Evolutionary conservation across 2,888 invertebrate species (phyloP).

Genomic region (Ernsta delagoae): DNA sequence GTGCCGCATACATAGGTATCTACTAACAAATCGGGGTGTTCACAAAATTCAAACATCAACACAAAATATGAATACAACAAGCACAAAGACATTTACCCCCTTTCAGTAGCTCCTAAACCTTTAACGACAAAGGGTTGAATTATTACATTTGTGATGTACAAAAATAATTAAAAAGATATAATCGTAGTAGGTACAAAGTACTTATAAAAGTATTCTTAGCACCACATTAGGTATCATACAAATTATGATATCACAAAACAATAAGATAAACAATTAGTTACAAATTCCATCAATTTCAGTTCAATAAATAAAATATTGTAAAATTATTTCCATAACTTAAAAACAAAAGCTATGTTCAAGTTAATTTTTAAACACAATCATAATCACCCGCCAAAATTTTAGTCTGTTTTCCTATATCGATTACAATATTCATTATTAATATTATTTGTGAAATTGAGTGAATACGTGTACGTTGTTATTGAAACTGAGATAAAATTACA

Average conservation of each 20-base stretch:
- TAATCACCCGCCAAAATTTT: slow-evolving; percentile 16
- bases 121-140: slow-evolving; percentile 8
- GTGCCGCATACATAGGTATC: slow-evolving; percentile 75
- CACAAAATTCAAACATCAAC: slow-evolving; percentile 66
- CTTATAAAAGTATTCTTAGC: slow-evolving; percentile 45
- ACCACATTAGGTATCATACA: slow-evolving; percentile 42
- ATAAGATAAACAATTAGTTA: slow-evolving; percentile 41
- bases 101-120: not conserved
- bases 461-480: slow-evolving; percentile 49
- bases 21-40: slow-evolving; percentile 73
- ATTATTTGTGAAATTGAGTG: slow-evolving; percentile 46
- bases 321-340: slow-evolving; percentile 41
- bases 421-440: slow-evolving; percentile 35
- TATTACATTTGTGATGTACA: too few species aligned
- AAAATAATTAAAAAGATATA: too few species aligned
- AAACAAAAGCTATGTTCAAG: slow-evolving; percentile 36
- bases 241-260: slow-evolving; percentile 44
- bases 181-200: too few species aligned
- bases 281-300: slow-evolving; percentile 40
- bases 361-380: slow-evolving; percentile 26
- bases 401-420: slow-evolving; percentile 30
- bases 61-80: slow-evolving; percentile 60
- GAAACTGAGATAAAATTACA: slow-evolving; percentile 65
- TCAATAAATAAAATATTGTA: slow-evolving; percentile 48
- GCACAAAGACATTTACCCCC: slow-evolving; percentile 49